Evolutionary conservation across 30 jellyfish, hydroid and myxozoan species (phyloP), one percentile per base, ranked within the genome.

Genomic region (Aurelia sp.): DNA sequence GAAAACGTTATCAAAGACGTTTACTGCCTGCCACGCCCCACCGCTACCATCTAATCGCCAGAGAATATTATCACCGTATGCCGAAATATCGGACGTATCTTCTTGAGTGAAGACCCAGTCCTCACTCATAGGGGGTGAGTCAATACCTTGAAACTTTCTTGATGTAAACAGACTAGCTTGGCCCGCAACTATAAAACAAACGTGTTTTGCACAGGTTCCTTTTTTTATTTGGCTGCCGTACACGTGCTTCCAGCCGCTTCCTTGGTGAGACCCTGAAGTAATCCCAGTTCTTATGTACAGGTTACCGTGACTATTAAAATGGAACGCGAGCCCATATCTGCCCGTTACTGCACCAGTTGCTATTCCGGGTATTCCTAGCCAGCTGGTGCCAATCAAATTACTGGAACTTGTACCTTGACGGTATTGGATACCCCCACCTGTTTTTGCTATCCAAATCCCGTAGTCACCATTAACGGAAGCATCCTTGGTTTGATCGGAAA

Each of bases 21-120:
- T 71, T 13, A 71, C 67, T n/a, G 82, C 63, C 17, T 71, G 62
- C 82, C 82, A 71, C 11, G 82, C 30, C 10, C 21, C 31, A 15
- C 82, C 82, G 64, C 12, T 71, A 15, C 35, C 38, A 24, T 71
- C 82, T 58, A 71, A 22, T 71, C 47, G 40, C 82, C 82, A 71
- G 38, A 71, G 82, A 12, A 59, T 40, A 8, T 13, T 40, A 11
- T 33, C 64, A 24, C 82, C 82, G 18, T 71, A 82, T 67, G 69
- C 3, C 38, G 51, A 47, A 63, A 55, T 17, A 22, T 73, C 41
- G 10, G 57, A 17, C 59, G 18, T 63, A n/a, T 62, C 72, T 17
- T 27, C n/a, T 11, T 60, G 63, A n/a, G 20, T 9, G n/a, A 1
- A 10, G 19, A 12, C 22, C 87, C 76, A 76, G 55, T 44, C 55